Evolutionary conservation across 2,888 invertebrate genomes (phyloP).

Genomic region (Cephus rjabovi): DNA sequence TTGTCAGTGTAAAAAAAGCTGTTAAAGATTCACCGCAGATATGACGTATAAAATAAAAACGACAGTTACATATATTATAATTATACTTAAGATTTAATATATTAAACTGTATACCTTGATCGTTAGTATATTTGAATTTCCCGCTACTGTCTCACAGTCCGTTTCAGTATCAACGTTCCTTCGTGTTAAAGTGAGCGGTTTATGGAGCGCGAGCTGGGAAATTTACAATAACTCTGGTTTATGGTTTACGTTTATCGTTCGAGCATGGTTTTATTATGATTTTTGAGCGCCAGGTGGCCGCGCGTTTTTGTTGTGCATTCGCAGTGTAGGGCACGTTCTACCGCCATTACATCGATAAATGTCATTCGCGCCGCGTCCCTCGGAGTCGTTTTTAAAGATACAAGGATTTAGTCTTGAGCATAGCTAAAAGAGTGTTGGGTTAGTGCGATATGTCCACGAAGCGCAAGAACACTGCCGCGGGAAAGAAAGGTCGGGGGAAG

Average conservation of each 20-base stretch:
- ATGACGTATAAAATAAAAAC: too few relatives aligned
- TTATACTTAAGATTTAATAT: neutral
- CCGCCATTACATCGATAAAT: conserved; percentile 52
- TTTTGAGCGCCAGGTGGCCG: conserved; percentile 58
- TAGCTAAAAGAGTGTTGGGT: conserved; percentile 1
- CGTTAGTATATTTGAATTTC: neutral
- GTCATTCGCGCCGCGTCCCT: conserved; percentile 39
- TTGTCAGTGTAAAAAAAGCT: neutral
- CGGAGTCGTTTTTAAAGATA: conserved; percentile 6
- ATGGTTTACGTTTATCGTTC: conserved; percentile 43
- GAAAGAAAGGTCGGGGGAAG: conserved; percentile 56
- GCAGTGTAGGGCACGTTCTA: conserved; percentile 34
- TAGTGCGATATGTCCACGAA: conserved; percentile 51
- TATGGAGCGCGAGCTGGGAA: neutral
- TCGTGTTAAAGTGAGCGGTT: neutral
- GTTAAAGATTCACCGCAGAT: too few relatives aligned
- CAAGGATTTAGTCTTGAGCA: conserved; percentile 6
- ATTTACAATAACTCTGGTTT: conserved; percentile 34
- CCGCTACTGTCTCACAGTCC: neutral
- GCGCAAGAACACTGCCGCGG: conserved; percentile 47
- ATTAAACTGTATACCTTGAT: neutral
- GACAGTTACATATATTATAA: neutral
- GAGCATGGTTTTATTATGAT: conserved; percentile 48
- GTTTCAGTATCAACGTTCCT: neutral
- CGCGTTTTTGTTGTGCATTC: conserved; percentile 48